phyloP scores from a whole-genome alignment of 37 sponge, comb jelly and placozoan genomes.

The Tethya wilhelma region DNA sequence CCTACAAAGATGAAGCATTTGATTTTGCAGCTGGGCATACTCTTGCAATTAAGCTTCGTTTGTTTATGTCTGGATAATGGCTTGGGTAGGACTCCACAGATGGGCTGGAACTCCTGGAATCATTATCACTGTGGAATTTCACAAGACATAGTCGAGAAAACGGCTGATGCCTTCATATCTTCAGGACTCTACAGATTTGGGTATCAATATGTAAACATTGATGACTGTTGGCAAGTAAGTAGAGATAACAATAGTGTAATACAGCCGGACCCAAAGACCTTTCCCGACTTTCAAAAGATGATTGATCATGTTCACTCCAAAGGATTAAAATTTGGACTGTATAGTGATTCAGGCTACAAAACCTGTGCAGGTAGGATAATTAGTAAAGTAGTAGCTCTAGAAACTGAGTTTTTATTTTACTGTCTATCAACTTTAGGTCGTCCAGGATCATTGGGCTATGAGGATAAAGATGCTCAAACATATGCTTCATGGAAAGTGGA shows the following conservation, averaged over 20 bases:
- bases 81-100: constrained; percentile 76
- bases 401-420: too few species aligned
- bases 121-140: constrained; percentile 70
- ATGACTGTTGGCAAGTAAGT: constrained; percentile 83
- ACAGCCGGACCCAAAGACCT: constrained; percentile 59
- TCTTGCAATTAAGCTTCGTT: too few species aligned
- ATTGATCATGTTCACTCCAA: constrained; percentile 68
- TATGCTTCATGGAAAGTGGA: constrained; percentile 82
- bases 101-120: constrained; percentile 94
- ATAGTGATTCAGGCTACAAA: constrained; percentile 84
- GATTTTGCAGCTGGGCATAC: too few species aligned
- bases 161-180: constrained; percentile 60
- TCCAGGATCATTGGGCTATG: constrained; percentile 80
- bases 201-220: constrained; percentile 84
- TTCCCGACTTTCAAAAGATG: constrained; percentile 83
- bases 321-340: constrained; percentile 83
- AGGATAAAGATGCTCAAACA: constrained; percentile 66
- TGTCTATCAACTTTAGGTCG: too few species aligned
- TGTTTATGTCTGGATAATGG: constrained; percentile 75
- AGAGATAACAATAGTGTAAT: constrained; percentile 42
- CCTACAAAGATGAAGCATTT: too few species aligned
- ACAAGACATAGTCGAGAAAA: constrained; percentile 43
- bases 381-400: too few species aligned
- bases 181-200: constrained; percentile 55
- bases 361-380: too few species aligned